A percentile compares a stretch with the other conserved stretches of the same genome.
phyloP scores from a whole-genome alignment of 2,888 invertebrate genomes.

The Listrodromus nycthemerus region DNA sequence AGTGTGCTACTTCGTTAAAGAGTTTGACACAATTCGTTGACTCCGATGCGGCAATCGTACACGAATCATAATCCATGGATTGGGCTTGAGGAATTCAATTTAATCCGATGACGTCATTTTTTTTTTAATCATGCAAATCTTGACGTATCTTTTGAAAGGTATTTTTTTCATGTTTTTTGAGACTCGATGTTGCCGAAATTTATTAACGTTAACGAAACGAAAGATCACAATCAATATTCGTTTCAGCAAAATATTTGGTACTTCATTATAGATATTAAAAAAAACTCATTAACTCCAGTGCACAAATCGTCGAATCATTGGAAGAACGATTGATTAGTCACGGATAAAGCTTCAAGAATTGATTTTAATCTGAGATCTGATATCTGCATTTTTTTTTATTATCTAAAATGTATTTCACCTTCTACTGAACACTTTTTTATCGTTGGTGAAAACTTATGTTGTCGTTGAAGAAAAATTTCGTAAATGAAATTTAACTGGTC shows the following conservation, averaged over 20 bases:
- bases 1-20: background rate
- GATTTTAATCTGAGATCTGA: too few relatives aligned
- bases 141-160: too few relatives aligned
- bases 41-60: background rate
- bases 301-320: background rate
- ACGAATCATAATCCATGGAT: background rate
- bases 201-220: slow-evolving; percentile 24
- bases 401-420: too few relatives aligned
- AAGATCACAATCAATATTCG: slow-evolving; percentile 34
- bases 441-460: too few relatives aligned
- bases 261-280: background rate
- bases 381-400: too few relatives aligned
- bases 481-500: too few relatives aligned
- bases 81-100: background rate
- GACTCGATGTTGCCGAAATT: background rate
- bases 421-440: too few relatives aligned
- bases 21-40: background rate
- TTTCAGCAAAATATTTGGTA: background rate
- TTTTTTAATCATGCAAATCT: background rate
- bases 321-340: background rate
- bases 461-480: too few relatives aligned
- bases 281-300: background rate
- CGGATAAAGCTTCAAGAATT: background rate
- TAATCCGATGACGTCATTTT: background rate
- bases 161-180: too few relatives aligned